Base-by-base conservation (phyloP, 2,113 vertebrate genomes). In the Carassius carassius region DNA sequence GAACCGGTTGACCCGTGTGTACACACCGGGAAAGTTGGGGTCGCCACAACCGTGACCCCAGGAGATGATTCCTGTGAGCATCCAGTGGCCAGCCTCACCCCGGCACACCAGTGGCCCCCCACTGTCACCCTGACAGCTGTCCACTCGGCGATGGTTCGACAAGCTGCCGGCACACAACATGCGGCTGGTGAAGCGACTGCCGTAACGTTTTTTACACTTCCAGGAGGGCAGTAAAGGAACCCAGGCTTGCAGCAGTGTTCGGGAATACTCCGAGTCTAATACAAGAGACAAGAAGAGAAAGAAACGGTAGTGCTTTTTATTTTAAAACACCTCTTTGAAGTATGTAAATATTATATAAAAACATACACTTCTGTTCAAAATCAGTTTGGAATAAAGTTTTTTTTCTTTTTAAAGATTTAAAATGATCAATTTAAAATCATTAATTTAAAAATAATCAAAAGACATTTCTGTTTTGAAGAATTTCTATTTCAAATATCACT, bases 111-210 rank as follows among this genome's bases (percentile, higher is more conserved):
- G 93, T 0, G 96, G 96, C 25, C 96, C 96, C 8, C 96, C 96
- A 0, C 96, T 97, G 93, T 97, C 96, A 0, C 96, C 96, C 90
- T 96, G 96, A 85, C 96, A 97, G 86, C 96, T 97, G 92, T 97
- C 96, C 81, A 96, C 96, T 0, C 95, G 93, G 23, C 93, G 95
- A 0, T 90, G 94, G 90, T 95, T 93, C 1, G 95, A 97, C 78
- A 97, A 91, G 88, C 96, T 96, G 58, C 96, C 96, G 0, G 96
- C 96, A 79, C 96, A 97, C 19, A 97, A 93, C 96, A 97, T 97
- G 79, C 95, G 95, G 78, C 92, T 93, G 1, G 96, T 96, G 91
- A 96, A 97, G 83, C 95, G 96, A n/a, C 77, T 90, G 7, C 95
- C 92, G 0, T 97, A 97, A 4, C 93, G 94, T 19, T 89, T 92